Percentiles rank a stretch among this genome's conserved stretches.
phyloP scores from a whole-genome alignment of 1,140 invertebrate species.

The Drosophila yakuba region DNA sequence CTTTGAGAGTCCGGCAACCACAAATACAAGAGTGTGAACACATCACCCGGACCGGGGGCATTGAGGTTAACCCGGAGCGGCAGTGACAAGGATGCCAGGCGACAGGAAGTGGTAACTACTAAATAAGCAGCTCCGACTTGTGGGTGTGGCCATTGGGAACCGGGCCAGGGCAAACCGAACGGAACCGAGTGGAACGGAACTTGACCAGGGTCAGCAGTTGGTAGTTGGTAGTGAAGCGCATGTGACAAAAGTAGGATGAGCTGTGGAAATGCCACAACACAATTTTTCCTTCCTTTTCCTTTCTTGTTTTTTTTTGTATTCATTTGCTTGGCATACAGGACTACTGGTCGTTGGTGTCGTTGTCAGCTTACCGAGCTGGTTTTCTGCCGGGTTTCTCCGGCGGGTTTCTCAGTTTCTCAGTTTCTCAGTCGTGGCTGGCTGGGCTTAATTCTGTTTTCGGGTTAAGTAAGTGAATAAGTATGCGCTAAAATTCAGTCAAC shows the following conservation, averaged over 20 bases:
- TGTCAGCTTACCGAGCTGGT: slow-evolving; percentile 55
- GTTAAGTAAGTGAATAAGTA: slow-evolving; percentile 73
- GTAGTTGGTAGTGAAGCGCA: slow-evolving; percentile 25
- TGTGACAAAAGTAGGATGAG: slow-evolving; percentile 67
- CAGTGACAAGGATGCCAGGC: slow-evolving; percentile 41
- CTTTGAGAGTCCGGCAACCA: slow-evolving; percentile 5
- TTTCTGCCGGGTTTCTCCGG: slow-evolving; percentile 8
- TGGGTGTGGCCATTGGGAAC: slow-evolving; percentile 41
- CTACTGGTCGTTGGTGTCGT: slow-evolving; percentile 11
- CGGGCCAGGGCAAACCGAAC: slow-evolving; percentile 21
- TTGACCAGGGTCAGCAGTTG: slow-evolving; percentile 34
- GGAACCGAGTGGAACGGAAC: slow-evolving; percentile 38
- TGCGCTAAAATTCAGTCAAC: slow-evolving; percentile 81
- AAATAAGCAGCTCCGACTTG: slow-evolving; percentile 50
- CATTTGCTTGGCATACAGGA: slow-evolving; percentile 26
- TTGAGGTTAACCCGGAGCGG: slow-evolving; percentile 43
- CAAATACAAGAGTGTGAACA: slow-evolving; percentile 57
- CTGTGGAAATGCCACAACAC: slow-evolving; percentile 34
- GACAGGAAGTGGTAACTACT: slow-evolving; percentile 61
- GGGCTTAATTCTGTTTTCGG: slow-evolving; percentile 51
- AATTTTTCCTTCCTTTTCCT: slow-evolving; percentile 12
- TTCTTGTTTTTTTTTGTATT: neutral
- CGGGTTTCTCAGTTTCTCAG: slow-evolving; percentile 3
- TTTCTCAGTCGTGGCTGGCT: slow-evolving; percentile 17
- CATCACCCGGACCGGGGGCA: slow-evolving; percentile 29